Evolutionary conservation across 2,888 invertebrate species (phyloP), one percentile per base, ranked within the genome.

Genomic region (Sinodicranocentrus sp.): DNA sequence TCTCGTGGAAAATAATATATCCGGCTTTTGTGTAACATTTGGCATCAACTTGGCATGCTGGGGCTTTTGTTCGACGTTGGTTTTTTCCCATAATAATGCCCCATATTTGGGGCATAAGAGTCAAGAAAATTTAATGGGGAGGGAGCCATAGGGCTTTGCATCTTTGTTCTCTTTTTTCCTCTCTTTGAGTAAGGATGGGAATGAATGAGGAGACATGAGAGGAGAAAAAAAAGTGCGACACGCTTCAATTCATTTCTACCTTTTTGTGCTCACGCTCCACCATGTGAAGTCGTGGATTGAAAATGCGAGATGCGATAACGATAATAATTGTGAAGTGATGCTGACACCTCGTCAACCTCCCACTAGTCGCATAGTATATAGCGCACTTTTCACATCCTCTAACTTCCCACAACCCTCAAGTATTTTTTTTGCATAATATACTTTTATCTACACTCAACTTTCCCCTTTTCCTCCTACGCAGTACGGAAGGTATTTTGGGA

Each of bases 21-120:
- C 23, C 23, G 70, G 57, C 10, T 39, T 72, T 72, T 59, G 25
- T 43, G 23, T 59, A 71, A 71, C 13, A 54, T 72, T 57, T 72
- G 39, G 39, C 71, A 72, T 71, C 10, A 5, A 25, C 54, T 71
- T 57, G 21, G 19, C 39, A 33, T 28, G 13, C 19, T 33, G 39
- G 39, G n/a, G n/a, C 48, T 15, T 48, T 48, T 48, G 48, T 48
- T 48, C 48, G n/a, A 48, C 5, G 48, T 15, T n/a, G 3, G 33
- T 10, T 48, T 48, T 48, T 48, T 17, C 48, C n/a, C 48, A 39
- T 39, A 13, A 6, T 15, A 13, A 13, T 48, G 15, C n/a, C 15
- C n/a, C 17, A 13, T 13, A 17, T 48, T 48, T 10, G 5, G 48
- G 48, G 48, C 17, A 13, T 48, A 13, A 13, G 8, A n/a, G 48